Evolutionary conservation across 1,140 invertebrate genomes (phyloP).

Genomic region (Brachionus manjavacas): DNA sequence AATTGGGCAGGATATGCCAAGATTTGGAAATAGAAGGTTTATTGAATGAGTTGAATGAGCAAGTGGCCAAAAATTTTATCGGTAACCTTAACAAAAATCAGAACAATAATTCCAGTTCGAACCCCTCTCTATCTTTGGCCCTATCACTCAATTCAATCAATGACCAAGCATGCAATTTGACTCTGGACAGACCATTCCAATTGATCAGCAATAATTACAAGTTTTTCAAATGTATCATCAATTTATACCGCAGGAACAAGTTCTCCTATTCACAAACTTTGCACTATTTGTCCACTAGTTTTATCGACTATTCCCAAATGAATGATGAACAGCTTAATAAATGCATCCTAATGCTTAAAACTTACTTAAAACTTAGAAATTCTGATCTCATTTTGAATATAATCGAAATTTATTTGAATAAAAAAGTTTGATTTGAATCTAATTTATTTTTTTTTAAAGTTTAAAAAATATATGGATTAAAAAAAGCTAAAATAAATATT

Average conservation of each 20-base stretch:
- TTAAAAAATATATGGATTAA: not conserved
- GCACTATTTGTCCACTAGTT: not conserved
- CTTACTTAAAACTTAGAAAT: constrained; percentile 6
- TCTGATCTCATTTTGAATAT: constrained; percentile 16
- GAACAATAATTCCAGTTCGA: not conserved
- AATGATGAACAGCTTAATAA: not conserved
- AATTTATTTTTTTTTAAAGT: not conserved
- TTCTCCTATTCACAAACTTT: not conserved
- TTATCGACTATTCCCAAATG: constrained; percentile 18
- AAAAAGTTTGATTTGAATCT: not conserved
- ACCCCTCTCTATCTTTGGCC: not conserved
- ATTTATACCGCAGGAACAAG: not conserved
- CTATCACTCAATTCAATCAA: not conserved
- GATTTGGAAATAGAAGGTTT: not conserved
- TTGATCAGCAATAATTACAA: not conserved
- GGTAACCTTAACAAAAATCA: not conserved
- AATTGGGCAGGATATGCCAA: not conserved
- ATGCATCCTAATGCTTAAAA: not conserved
- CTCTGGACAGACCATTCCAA: not conserved
- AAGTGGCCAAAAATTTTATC: not conserved
- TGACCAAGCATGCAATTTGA: not conserved
- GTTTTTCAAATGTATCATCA: constrained; percentile 19
- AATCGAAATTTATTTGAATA: constrained; percentile 36
- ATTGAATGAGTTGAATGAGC: not conserved
- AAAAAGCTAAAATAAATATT: not conserved